phyloP scores from a whole-genome alignment of 1,140 invertebrate species.

The Antheraea pernyi region DNA sequence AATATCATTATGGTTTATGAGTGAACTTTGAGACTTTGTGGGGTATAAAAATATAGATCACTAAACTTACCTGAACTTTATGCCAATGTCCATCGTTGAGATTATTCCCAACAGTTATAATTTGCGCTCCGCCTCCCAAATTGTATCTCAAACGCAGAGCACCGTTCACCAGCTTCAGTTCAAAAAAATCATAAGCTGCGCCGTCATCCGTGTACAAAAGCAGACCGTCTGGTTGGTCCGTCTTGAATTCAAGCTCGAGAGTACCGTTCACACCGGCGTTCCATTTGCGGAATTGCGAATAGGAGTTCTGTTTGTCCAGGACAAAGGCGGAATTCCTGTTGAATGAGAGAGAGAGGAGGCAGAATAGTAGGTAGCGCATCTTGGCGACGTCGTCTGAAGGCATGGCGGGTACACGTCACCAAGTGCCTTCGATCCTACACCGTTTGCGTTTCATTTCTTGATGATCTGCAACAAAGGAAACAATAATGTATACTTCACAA shows the following conservation, averaged over 20 bases:
- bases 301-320: constrained; percentile 92
- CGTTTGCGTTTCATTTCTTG: constrained; percentile 72
- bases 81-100: constrained; percentile 95
- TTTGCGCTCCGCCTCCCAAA: constrained; percentile 91
- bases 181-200: constrained; percentile 96
- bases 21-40: too few species aligned
- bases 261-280: constrained; percentile 91
- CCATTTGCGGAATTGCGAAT: constrained; percentile 95
- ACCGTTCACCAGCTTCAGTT: constrained; percentile 95
- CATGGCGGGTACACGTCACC: constrained; percentile 55
- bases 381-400: constrained; percentile 43
- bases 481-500: too few species aligned
- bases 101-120: constrained; percentile 91
- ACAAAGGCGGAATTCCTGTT: constrained; percentile 81
- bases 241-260: constrained; percentile 96
- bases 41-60: too few species aligned
- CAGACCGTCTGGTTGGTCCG: constrained; percentile 92
- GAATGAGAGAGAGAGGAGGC: constrained; percentile 61
- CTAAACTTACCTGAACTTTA: constrained; percentile 84
- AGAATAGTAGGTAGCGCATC: constrained; percentile 67
- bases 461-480: constrained; percentile 55
- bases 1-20: too few species aligned
- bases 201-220: constrained; percentile 96
- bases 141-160: constrained; percentile 93
- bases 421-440: constrained; percentile 41